A percentile compares a stretch with the other conserved stretches of the same genome.
These are phyloP conservation scores for Spodoptera littoralis DNA, from an alignment of 2,888 invertebrate species.

Conservation along the genomic window DNA sequence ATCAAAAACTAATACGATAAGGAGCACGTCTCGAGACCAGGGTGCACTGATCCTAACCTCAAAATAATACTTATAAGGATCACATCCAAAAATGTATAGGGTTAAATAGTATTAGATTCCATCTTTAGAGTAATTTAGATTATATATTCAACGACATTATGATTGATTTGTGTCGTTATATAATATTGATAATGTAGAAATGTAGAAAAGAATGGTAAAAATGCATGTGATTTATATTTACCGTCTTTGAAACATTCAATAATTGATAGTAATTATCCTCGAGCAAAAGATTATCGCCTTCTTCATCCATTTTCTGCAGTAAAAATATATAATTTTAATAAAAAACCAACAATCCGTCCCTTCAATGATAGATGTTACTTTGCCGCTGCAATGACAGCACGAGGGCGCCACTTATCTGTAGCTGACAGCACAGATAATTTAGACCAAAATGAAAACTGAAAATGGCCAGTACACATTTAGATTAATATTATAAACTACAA, in stretches of 20 bases:
- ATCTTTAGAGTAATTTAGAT: constrained; percentile 10
- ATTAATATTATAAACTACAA: too few species aligned
- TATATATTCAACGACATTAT: constrained; percentile 8
- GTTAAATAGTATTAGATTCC: constrained; percentile 1
- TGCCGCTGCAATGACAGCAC: constrained; percentile 62
- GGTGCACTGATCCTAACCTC: constrained; percentile 62
- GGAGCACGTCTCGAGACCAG: constrained; percentile 1
- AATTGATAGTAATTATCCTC: constrained; percentile 97
- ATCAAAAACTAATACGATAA: background rate
- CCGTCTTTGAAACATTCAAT: constrained; percentile 95
- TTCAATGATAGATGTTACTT: constrained; percentile 56
- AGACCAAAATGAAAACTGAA: background rate
- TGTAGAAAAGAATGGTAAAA: constrained; percentile 60
- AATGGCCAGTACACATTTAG: constrained; percentile 16
- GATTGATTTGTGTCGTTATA: constrained; percentile 59
- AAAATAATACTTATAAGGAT: constrained; percentile 38
- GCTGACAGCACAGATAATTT: constrained; percentile 34
- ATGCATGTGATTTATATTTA: constrained; percentile 86
- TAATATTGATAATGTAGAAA: constrained; percentile 66
- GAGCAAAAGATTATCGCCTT: constrained; percentile 90
- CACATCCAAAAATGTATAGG: constrained; percentile 12
- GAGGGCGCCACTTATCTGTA: constrained; percentile 46
- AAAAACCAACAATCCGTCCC: constrained; percentile 53
- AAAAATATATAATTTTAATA: constrained; percentile 55
- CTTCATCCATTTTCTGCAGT: constrained; percentile 89